These are phyloP conservation scores for Carcina quercana DNA, from an alignment of 2,888 invertebrate species.

Conservation along the genomic window DNA sequence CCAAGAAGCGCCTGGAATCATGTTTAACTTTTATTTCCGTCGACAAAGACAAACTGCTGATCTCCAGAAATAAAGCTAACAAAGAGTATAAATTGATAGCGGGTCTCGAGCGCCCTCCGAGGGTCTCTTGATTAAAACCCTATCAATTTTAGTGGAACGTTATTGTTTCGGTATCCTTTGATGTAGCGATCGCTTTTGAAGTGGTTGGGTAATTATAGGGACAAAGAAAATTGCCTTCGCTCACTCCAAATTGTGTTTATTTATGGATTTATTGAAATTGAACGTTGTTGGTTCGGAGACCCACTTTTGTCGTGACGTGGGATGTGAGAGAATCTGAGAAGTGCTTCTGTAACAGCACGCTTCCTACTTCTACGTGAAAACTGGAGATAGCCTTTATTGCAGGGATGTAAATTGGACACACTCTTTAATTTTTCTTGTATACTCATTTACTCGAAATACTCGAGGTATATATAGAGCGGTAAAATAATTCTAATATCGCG, in stretches of 20 bases:
- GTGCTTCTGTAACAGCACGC: too few relatives aligned
- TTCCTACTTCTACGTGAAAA: too few relatives aligned
- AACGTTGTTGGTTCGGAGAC: too few relatives aligned
- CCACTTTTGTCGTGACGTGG: too few relatives aligned
- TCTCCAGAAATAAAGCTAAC: background rate
- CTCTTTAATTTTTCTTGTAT: too few relatives aligned
- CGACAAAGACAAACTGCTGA: background rate
- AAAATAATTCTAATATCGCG: too few relatives aligned
- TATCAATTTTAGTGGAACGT: conserved; percentile 12
- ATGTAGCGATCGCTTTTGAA: background rate
- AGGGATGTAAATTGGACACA: too few relatives aligned
- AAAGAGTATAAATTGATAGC: background rate
- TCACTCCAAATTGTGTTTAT: background rate
- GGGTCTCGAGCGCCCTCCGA: background rate
- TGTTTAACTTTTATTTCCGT: too few relatives aligned
- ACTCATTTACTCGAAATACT: too few relatives aligned
- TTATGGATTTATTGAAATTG: background rate
- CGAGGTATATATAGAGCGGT: too few relatives aligned
- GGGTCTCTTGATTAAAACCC: conserved; percentile 12
- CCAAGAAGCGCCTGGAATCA: background rate
- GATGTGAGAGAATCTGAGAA: too few relatives aligned
- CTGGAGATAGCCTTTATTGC: too few relatives aligned
- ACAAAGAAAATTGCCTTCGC: conserved; percentile 3
- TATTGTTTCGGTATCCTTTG: conserved; percentile 10
- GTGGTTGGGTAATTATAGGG: background rate